phyloP scores from a whole-genome alignment of 2,113 vertebrate species.

The Pelecanoides urinatrix region DNA sequence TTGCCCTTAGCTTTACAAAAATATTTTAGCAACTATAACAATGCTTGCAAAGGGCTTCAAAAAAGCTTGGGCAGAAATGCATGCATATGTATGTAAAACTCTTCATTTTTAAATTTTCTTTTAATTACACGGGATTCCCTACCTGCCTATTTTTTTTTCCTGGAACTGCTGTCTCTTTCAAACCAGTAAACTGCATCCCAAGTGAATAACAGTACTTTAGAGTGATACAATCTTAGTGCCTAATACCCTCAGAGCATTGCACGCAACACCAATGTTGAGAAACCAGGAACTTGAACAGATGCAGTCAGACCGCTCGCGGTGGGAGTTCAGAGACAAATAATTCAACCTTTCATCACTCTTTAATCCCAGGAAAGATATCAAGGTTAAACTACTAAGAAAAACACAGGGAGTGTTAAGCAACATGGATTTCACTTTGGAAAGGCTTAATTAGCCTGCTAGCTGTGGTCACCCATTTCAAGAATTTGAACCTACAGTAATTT shows the following conservation, averaged over 20 bases:
- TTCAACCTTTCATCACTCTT: constrained; percentile 59
- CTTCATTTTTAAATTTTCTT: background rate
- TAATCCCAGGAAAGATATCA: constrained; percentile 58
- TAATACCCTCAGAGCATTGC: background rate
- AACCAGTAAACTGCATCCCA: background rate
- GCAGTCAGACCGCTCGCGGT: background rate
- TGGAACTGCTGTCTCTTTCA: background rate
- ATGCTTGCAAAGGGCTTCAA: background rate
- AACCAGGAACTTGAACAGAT: constrained; percentile 40
- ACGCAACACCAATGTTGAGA: constrained; percentile 48
- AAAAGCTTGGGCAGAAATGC: background rate
- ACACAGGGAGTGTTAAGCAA: constrained; percentile 6
- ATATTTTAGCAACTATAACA: background rate
- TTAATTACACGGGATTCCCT: background rate
- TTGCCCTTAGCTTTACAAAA: background rate
- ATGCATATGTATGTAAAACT: fast-evolving
- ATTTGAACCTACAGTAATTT: background rate
- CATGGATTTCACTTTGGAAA: background rate
- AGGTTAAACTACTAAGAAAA: constrained; percentile 51
- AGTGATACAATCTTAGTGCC: constrained; percentile 11
- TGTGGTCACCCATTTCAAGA: background rate
- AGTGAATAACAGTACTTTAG: background rate
- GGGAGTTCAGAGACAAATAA: constrained; percentile 56
- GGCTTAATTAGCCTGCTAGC: background rate
- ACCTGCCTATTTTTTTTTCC: background rate